Conservation (phyloP, 2,797 vertebrate species). For the Meda fulgida region DNA sequence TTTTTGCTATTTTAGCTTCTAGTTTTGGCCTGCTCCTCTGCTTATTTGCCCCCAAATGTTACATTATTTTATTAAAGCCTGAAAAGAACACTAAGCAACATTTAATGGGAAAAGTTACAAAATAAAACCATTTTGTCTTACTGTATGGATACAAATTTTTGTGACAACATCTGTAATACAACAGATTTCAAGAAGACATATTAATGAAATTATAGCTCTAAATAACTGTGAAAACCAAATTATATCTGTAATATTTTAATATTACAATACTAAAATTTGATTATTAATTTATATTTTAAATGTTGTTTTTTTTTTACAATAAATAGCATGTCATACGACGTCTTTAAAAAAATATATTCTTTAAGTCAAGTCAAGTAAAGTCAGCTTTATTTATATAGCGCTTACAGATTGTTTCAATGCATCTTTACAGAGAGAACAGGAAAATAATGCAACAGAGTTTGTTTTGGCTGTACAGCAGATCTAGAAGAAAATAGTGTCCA, state of each 20-base stretch:
- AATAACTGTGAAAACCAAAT: background rate
- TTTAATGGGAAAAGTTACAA: conserved; percentile 68
- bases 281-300: background rate
- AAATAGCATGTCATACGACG: no score
- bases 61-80: conserved; percentile 76
- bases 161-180: no score
- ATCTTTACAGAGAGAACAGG: no score
- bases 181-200: background rate
- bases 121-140: background rate
- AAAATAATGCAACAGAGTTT: no score
- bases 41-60: conserved; percentile 77
- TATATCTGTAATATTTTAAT: background rate
- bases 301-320: background rate
- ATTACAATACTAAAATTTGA: background rate
- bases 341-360: background rate
- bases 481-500: no score
- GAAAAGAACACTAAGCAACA: conserved; percentile 77
- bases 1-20: conserved; percentile 78
- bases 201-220: background rate
- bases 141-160: background rate
- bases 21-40: conserved; percentile 76
- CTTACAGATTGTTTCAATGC: no score
- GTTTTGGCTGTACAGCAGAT: no score
- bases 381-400: no score
- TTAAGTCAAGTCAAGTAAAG: no score